Base-by-base conservation (phyloP, 2,797 vertebrate genomes). In the Mus caroli region DNA sequence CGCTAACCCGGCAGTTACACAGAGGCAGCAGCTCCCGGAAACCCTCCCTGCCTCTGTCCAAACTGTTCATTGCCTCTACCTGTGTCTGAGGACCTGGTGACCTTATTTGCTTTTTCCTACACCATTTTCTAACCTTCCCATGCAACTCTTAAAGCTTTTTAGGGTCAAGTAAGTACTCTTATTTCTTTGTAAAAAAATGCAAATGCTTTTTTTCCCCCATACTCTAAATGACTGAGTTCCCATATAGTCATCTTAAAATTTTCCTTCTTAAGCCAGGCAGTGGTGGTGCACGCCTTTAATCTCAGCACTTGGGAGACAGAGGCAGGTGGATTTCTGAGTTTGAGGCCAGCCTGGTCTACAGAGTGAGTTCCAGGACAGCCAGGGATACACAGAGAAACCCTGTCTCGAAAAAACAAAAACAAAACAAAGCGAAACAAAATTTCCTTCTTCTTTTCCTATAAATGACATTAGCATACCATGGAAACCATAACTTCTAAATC, bases 401-500 rank as follows among this genome's bases (percentile, higher is more conserved):
- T 50, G 10, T 50, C 50, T 50, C 10, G 50, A 50, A 50, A 50
- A 50, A 46, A 46, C 46, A 46, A 46, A 50, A 50, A 50, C 50
- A 50, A 50, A 50, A 50, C 9, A 50, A 50, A 50, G 9, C 50
- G 9, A 50, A 50, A 50, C 50, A 50, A 50, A 50, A 50, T 73
- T 90, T 10, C 43, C 12, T 76, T 92, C n/a, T 91, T 31, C 37
- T 95, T 34, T 95, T 56, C 37, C 24, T 43, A 76, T 40, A 83
- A 83, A 64, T 76, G 40, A 6, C 9, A 76, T 92, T 78, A 90
- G 64, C 15, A 67, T 75, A 19, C 26, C 46, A 87, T 40, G 46
- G 83, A 86, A 87, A 80, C 31, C 28, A 54, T 88, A 87, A 91
- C 31, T 92, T 94, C 58, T 62, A 56, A 60, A 88, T 79, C 67